These are phyloP conservation scores for Ennomos fuscantarius DNA, from an alignment of 2,888 invertebrate species.

Conservation along the genomic window DNA sequence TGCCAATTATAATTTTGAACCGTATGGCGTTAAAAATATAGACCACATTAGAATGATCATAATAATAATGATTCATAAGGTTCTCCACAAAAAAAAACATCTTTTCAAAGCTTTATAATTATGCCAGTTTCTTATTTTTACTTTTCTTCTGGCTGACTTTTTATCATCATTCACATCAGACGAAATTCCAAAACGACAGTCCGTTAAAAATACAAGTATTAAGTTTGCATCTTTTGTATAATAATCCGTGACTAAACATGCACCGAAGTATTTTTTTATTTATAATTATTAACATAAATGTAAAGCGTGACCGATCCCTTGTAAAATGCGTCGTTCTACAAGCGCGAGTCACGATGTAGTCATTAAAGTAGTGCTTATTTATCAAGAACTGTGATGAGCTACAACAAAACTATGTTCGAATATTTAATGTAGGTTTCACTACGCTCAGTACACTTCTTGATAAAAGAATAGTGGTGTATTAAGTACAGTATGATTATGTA, in stretches of 20 bases:
- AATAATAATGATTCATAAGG: no score
- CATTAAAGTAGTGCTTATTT: slow-evolving; percentile 48
- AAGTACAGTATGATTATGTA: slow-evolving; percentile 47
- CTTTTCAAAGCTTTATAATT: background rate
- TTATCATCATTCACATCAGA: no score
- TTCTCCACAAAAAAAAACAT: no score
- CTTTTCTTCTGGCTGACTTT: no score
- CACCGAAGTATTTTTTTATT: slow-evolving; percentile 25
- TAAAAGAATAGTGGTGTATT: slow-evolving; percentile 43
- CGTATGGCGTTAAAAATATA: no score
- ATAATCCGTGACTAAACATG: slow-evolving; percentile 19
- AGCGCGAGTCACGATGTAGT: slow-evolving; percentile 59
- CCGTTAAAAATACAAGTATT: background rate
- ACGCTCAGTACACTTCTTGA: slow-evolving; percentile 21
- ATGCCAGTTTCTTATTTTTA: background rate
- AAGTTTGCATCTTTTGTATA: background rate
- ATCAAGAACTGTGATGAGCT: slow-evolving; percentile 14
- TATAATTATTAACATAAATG: slow-evolving; percentile 9
- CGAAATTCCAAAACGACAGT: background rate
- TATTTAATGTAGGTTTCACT: background rate
- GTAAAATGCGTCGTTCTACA: slow-evolving; percentile 35
- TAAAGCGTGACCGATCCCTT: slow-evolving; percentile 38
- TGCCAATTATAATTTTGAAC: background rate
- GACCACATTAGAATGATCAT: no score
- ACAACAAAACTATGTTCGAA: background rate